Base-by-base conservation (phyloP, 2,797 vertebrate species). In the Sebastes matsubarae region DNA sequence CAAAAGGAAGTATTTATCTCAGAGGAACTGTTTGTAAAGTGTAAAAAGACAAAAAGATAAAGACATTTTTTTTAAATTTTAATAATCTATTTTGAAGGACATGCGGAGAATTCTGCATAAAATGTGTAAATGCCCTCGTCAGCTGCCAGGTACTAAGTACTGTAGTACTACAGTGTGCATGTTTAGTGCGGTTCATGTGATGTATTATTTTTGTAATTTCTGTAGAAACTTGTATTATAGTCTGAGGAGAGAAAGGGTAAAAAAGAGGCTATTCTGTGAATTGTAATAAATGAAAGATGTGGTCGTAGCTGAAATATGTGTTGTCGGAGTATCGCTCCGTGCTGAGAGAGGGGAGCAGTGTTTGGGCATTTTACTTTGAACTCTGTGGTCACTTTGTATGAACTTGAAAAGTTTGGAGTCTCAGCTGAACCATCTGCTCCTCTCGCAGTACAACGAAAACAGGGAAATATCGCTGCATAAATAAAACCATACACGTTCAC, bases 201-300 rank as follows among this genome's bases (percentile, higher is more conserved):
- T 93, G 90, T 94, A 80, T 83, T 89, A 77, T 93, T 94, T 93
- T 95, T 94, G 87, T 94, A 83, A 90, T 89, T 93, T 87, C 83
- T 94, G 89, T 93, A 93, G 93, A 94, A 92, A 89, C 57, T 68
- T 95, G 93, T 95, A 92, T 91, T 86, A 92, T 95, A 94, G 85
- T 81, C 66, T 64, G 77, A 86, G 82, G 77, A 86, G 82, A 78
- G 73, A 73, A 81, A 68, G 12, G 69, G 52, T 73, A 29, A 27
- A 46, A 36, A 38, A 85, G 57, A 85, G 25, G 78, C 66, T 84
- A 75, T 85, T 94, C 79, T 93, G 90, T 94, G 86, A 91, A 89
- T 89, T 92, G 77, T 91, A 87, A 77, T 57, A 81, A 75, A 81
- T 50, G 42, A 77, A 75, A 72, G 77, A 77, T 75, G 70, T 68